A percentile compares a stretch with the other conserved stretches of the same genome.
Conservation (phyloP, 2,113 vertebrate genomes). For the chimpanzee (Pan troglodytes) region NHGRI_mPanTro3-v2.1_pri NC_072398.2:16198001-16198500, state of each 20-base stretch:
- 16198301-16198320: too few species aligned
- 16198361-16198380: background rate
- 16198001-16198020: too few species aligned
- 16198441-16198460: background rate
- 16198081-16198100: background rate
- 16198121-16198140: background rate
- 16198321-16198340: background rate
- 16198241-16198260: background rate
- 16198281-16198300: background rate
- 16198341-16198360: background rate
- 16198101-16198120: background rate
- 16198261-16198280: accelerated
- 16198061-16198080: background rate
- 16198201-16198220: background rate
- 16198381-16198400: background rate
- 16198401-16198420: background rate
- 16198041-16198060: background rate
- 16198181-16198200: background rate
- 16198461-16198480: accelerated
- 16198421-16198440: background rate
- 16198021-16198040: too few species aligned
- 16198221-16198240: background rate
- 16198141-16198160: background rate
- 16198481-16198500: background rate
- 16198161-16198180: accelerated